Percentiles rank a stretch among this genome's conserved stretches.
Evolutionary conservation across 2,797 vertebrate species (phyloP).

Genomic region (Garrulus glandarius): DNA sequence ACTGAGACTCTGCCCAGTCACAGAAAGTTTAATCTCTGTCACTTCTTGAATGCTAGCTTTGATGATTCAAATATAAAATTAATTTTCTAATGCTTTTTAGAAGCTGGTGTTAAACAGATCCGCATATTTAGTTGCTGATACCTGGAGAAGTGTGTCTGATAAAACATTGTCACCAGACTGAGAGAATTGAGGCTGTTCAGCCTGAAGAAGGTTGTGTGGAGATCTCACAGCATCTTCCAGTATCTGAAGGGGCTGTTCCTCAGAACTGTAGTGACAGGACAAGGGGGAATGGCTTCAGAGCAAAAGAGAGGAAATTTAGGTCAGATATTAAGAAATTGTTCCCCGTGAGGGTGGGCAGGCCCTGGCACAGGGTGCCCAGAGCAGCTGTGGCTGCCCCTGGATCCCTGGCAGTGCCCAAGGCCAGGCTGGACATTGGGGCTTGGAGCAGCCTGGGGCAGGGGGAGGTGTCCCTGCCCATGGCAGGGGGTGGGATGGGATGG

Average conservation of each 20-base stretch:
- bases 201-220: not conserved
- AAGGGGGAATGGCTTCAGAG: not conserved
- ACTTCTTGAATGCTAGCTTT: not conserved
- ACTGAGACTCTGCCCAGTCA: rapidly evolving
- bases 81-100: not conserved
- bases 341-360: not conserved
- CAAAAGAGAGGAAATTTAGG: not conserved
- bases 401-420: not conserved
- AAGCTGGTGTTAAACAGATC: not conserved
- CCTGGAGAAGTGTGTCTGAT: not conserved
- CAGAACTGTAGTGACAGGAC: not conserved
- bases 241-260: not conserved
- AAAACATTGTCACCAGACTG: not conserved
- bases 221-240: not conserved
- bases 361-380: not conserved
- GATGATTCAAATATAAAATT: not conserved
- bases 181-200: not conserved
- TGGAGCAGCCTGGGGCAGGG: rapidly evolving
- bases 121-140: not conserved
- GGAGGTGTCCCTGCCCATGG: not conserved
- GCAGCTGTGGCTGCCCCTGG: not conserved
- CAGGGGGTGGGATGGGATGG: rapidly evolving
- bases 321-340: not conserved
- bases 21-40: not conserved
- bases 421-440: rapidly evolving